Conservation (phyloP, 1,140 invertebrate species). For the Bombus fervidus region DNA sequence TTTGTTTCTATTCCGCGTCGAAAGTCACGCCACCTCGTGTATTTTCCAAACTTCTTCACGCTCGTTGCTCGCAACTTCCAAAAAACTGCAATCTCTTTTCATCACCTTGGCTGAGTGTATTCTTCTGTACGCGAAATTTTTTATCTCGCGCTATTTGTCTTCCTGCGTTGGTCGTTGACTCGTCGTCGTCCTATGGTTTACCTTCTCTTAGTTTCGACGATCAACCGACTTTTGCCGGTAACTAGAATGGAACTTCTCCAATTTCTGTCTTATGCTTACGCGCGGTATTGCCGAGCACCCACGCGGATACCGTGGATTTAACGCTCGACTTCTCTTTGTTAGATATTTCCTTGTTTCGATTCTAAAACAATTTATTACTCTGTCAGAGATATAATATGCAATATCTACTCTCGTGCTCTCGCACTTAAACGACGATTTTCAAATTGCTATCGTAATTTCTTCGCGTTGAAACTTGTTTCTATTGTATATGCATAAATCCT, state of each 20-base stretch:
- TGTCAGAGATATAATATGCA: background rate
- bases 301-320: background rate
- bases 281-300: background rate
- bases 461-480: background rate
- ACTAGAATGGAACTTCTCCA: constrained; percentile 5
- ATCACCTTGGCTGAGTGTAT: background rate
- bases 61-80: background rate
- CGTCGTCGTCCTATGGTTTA: background rate
- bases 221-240: background rate
- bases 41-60: background rate
- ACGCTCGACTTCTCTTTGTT: background rate
- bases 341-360: background rate
- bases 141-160: background rate
- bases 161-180: background rate
- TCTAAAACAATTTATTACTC: background rate
- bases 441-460: background rate
- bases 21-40: background rate
- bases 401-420: too few species aligned
- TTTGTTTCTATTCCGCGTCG: constrained; percentile 14
- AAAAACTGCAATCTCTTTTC: constrained; percentile 21
- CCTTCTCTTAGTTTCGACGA: background rate
- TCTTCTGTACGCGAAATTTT: background rate
- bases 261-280: constrained; percentile 12
- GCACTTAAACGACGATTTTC: background rate
- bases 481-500: background rate